Evolutionary conservation across 2,797 vertebrate species (phyloP).

Genomic region (Myripristis jacobus): DNA sequence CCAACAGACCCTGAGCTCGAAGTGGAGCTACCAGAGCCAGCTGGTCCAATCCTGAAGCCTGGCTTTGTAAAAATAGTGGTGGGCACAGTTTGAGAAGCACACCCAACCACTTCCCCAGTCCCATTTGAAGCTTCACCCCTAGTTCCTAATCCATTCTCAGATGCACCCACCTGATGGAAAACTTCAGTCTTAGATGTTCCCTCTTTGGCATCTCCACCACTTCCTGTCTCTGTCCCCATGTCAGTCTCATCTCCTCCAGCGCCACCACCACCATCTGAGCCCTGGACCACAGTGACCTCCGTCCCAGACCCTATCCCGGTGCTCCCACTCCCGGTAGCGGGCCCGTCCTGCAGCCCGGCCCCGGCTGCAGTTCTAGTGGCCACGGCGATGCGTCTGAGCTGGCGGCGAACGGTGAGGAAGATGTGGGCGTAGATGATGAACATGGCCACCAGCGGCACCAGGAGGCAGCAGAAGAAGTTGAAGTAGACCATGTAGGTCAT

Average conservation of each 20-base stretch:
- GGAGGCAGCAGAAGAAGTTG: constrained; percentile 89
- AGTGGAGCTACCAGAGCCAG: background rate
- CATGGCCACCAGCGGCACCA: constrained; percentile 87
- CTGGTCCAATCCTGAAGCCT: background rate
- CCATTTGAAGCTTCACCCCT: background rate
- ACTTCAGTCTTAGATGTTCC: background rate
- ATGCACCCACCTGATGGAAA: no score
- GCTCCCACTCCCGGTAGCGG: background rate
- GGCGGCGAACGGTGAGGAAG: constrained; percentile 87
- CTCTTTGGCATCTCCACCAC: background rate
- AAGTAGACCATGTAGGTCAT: constrained; percentile 93
- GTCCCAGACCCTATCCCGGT: background rate
- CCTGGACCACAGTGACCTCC: background rate
- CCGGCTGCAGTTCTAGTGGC: constrained; percentile 29
- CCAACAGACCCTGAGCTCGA: background rate
- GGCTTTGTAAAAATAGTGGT: constrained; percentile 1
- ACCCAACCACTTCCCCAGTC: background rate
- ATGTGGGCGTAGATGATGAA: constrained; percentile 89
- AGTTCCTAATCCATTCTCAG: background rate
- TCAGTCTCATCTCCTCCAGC: background rate
- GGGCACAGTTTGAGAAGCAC: background rate
- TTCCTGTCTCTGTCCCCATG: background rate
- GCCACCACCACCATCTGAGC: background rate
- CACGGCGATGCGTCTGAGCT: constrained; percentile 83
- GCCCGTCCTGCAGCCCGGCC: background rate